Evolutionary conservation across 2,797 vertebrate species (phyloP).

Genomic region (Pipistrellus kuhlii): DNA sequence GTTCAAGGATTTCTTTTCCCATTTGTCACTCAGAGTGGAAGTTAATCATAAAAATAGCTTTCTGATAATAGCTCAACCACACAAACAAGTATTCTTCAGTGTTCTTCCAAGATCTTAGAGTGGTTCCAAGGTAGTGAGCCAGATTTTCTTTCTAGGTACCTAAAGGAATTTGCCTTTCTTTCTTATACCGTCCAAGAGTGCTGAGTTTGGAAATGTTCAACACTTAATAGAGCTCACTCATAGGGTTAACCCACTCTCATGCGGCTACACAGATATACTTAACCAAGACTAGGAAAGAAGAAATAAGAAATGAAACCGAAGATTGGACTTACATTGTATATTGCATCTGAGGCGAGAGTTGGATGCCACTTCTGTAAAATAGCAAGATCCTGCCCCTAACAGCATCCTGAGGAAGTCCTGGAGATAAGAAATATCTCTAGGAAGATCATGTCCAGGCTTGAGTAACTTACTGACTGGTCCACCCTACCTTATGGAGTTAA

Average conservation of each 20-base stretch:
- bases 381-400: neutral
- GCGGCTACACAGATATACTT: neutral
- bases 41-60: slow-evolving; percentile 61
- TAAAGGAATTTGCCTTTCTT: neutral
- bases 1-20: slow-evolving; percentile 66
- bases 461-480: slow-evolving; percentile 37
- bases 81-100: slow-evolving; percentile 11
- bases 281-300: neutral
- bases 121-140: neutral
- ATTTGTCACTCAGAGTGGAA: slow-evolving; percentile 61
- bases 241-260: neutral
- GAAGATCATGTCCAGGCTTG: neutral
- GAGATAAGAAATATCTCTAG: neutral
- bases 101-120: slow-evolving; percentile 22
- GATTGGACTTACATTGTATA: neutral
- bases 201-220: neutral
- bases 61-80: slow-evolving; percentile 25
- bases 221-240: neutral
- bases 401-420: slow-evolving; percentile 47
- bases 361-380: neutral
- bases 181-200: neutral
- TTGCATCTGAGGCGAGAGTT: neutral
- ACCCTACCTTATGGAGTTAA: neutral
- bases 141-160: slow-evolving; percentile 23
- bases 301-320: neutral